Conservation (phyloP, 2,113 vertebrate species). For the Oryzias woworae region DNA sequence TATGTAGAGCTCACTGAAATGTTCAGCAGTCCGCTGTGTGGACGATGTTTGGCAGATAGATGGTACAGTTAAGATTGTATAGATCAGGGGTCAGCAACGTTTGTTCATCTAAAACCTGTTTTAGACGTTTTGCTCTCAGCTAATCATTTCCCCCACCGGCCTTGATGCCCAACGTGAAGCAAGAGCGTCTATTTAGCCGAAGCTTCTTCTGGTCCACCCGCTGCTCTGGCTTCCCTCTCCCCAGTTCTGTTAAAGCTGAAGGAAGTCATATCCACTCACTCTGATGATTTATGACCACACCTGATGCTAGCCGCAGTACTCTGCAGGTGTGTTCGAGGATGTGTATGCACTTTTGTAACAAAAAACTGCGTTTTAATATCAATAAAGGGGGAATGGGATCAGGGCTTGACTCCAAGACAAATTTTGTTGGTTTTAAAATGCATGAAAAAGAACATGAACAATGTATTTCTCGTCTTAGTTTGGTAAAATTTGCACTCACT, state of each 20-base stretch:
- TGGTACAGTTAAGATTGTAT: too few relatives aligned
- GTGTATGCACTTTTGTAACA: slow-evolving; percentile 17
- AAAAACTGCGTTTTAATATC: background rate
- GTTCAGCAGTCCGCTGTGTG: too few relatives aligned
- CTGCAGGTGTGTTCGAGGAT: slow-evolving; percentile 13
- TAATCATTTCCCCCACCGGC: slow-evolving; percentile 36
- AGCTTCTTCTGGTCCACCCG: slow-evolving; percentile 16
- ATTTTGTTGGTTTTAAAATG: slow-evolving; percentile 7
- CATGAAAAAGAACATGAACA: slow-evolving; percentile 9
- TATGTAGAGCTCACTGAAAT: too few relatives aligned
- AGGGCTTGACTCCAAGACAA: background rate
- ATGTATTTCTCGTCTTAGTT: background rate
- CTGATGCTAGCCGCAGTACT: slow-evolving; percentile 43
- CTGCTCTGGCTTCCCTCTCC: slow-evolving; percentile 1
- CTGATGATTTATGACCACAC: slow-evolving; percentile 73
- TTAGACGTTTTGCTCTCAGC: slow-evolving; percentile 14
- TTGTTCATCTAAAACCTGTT: background rate
- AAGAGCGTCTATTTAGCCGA: slow-evolving; percentile 36
- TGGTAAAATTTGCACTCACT: background rate
- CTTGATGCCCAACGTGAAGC: slow-evolving; percentile 35
- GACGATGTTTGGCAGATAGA: too few relatives aligned
- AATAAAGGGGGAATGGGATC: background rate
- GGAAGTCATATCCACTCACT: slow-evolving; percentile 58
- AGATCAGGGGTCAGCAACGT: too few relatives aligned
- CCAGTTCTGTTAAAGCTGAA: slow-evolving; percentile 8